phyloP scores from a whole-genome alignment of 2,113 vertebrate genomes.

The Platichthys flesus region DNA sequence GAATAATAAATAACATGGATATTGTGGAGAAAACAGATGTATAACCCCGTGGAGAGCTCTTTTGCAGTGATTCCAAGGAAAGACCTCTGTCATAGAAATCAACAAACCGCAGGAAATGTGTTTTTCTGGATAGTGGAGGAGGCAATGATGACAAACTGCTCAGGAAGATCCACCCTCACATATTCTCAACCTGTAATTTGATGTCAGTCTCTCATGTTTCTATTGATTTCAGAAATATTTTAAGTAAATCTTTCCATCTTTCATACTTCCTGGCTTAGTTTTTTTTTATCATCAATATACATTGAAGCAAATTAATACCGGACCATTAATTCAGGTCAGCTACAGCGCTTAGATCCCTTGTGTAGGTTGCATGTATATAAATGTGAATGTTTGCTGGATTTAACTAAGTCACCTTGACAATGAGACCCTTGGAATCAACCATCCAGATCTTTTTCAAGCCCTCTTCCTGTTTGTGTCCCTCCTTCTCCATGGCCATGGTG shows the following conservation, averaged over 20 bases:
- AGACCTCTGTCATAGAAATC: conserved; percentile 22
- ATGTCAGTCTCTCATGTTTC: neutral
- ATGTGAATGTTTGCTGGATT: neutral
- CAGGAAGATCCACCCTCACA: neutral
- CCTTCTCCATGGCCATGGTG: conserved; percentile 96
- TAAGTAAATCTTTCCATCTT: too few relatives aligned
- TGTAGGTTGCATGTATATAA: neutral
- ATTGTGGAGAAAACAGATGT: conserved; percentile 47
- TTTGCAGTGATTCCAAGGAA: conserved; percentile 12
- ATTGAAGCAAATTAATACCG: neutral
- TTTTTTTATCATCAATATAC: too few relatives aligned
- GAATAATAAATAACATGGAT: conserved; percentile 14
- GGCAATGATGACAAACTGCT: neutral
- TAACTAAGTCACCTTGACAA: conserved; percentile 89
- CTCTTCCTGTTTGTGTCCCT: conserved; percentile 84
- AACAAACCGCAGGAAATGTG: conserved; percentile 10
- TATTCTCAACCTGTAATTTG: neutral
- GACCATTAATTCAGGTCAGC: neutral
- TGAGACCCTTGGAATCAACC: conserved; percentile 97
- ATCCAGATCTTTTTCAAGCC: conserved; percentile 93
- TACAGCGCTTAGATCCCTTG: neutral
- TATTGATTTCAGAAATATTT: neutral
- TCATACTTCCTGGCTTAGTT: neutral
- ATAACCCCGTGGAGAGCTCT: neutral
- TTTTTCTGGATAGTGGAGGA: conserved; percentile 3